phyloP scores from a whole-genome alignment of 2,113 vertebrate species.

The Malaclemys terrapin region DNA sequence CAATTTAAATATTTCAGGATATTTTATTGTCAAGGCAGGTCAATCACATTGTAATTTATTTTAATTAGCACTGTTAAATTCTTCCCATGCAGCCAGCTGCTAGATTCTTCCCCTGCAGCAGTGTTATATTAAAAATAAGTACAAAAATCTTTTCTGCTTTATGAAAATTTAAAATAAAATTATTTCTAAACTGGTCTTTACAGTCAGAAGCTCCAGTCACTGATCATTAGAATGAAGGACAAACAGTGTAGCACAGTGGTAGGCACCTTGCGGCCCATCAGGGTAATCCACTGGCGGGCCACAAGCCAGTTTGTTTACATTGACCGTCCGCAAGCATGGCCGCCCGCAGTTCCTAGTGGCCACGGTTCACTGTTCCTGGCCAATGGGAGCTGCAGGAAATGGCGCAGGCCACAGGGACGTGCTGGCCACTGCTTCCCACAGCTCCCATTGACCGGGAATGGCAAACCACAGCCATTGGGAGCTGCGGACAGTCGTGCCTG shows the following conservation, averaged over 20 bases:
- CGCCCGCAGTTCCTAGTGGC: too few relatives aligned
- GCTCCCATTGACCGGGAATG: too few relatives aligned
- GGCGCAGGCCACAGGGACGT: too few relatives aligned
- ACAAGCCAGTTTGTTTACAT: too few relatives aligned
- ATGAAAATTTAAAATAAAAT: slow-evolving; percentile 60
- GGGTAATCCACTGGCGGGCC: too few relatives aligned
- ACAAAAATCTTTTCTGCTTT: slow-evolving; percentile 58
- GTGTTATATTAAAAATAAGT: slow-evolving; percentile 49
- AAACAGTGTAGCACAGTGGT: background rate
- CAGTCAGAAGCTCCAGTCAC: slow-evolving; percentile 33
- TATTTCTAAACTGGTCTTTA: slow-evolving; percentile 33
- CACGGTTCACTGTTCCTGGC: too few relatives aligned
- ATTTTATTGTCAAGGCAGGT: slow-evolving; percentile 73
- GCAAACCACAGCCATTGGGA: too few relatives aligned
- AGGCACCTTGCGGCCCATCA: too few relatives aligned
- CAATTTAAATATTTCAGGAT: slow-evolving; percentile 65
- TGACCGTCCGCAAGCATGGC: too few relatives aligned
- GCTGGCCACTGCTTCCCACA: too few relatives aligned
- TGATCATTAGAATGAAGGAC: slow-evolving; percentile 17
- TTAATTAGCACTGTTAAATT: slow-evolving; percentile 68
- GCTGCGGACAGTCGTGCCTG: too few relatives aligned
- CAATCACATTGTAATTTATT: slow-evolving; percentile 77
- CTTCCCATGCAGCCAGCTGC: slow-evolving; percentile 58
- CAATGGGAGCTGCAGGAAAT: too few relatives aligned
- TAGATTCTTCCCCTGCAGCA: slow-evolving; percentile 67